Evolutionary conservation across 2,113 vertebrate genomes (phyloP).

Genomic region (Vidua macroura): DNA sequence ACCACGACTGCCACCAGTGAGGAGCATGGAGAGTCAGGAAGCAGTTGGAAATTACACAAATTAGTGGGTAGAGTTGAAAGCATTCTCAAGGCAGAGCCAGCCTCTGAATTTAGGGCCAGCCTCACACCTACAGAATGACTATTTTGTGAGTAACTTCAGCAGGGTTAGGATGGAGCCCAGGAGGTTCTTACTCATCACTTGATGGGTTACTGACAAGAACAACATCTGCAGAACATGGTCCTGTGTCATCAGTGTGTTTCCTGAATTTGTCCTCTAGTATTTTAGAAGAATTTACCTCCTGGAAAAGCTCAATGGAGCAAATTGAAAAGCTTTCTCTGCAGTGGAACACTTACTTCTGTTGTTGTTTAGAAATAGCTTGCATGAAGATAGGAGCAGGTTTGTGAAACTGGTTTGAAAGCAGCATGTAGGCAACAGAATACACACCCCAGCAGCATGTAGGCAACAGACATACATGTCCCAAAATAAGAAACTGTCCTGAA

Average conservation of each 20-base stretch:
- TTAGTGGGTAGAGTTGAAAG: not conserved
- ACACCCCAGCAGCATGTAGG: not conserved
- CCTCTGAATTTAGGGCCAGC: not conserved
- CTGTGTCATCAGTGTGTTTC: not conserved
- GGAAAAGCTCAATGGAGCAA: not conserved
- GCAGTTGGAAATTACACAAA: not conserved
- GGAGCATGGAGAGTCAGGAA: not conserved
- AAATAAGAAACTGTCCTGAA: not conserved
- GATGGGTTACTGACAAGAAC: not conserved
- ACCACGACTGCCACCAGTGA: not conserved
- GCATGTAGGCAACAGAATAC: not conserved
- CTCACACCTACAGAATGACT: not conserved
- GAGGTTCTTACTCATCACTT: slow-evolving; percentile 11
- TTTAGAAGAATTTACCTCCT: not conserved
- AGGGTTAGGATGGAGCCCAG: not conserved
- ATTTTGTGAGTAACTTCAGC: not conserved
- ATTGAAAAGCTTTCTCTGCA: not conserved
- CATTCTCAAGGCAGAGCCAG: not conserved
- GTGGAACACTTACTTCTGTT: not conserved
- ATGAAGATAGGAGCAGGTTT: not conserved
- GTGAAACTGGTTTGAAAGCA: not conserved
- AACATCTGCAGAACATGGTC: not conserved
- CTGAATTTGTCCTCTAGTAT: not conserved
- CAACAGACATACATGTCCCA: not conserved
- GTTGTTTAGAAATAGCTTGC: not conserved